phyloP scores from a whole-genome alignment of 2,797 vertebrate species.

The Syndactyla subalaris region DNA sequence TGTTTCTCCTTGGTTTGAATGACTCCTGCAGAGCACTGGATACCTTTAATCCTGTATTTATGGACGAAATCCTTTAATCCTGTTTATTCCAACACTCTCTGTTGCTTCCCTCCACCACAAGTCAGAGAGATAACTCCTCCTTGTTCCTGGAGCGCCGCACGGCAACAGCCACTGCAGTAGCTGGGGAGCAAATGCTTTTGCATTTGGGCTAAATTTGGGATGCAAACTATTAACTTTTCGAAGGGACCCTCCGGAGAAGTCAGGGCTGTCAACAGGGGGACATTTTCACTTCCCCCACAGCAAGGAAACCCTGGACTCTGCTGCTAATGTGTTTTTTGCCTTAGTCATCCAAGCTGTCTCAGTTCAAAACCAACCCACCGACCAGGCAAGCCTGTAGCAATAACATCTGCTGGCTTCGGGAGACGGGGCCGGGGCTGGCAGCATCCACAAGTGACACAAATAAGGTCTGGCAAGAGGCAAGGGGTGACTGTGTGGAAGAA shows the following conservation, averaged over 20 bases:
- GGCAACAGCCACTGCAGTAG: background rate
- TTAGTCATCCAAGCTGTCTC: conserved; percentile 67
- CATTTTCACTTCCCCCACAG: background rate
- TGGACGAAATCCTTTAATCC: conserved; percentile 50
- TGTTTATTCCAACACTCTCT: conserved; percentile 55
- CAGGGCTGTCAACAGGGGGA: background rate
- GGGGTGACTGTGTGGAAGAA: background rate
- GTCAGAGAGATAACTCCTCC: conserved; percentile 11
- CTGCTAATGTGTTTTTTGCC: conserved; percentile 40
- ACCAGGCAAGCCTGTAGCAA: background rate
- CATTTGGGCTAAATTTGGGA: background rate
- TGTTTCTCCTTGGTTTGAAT: conserved; percentile 34
- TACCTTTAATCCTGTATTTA: conserved; percentile 39
- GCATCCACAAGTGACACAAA: background rate
- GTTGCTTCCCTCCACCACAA: conserved; percentile 20
- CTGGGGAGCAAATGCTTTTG: background rate
- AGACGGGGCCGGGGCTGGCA: background rate
- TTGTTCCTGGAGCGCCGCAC: conserved; percentile 2
- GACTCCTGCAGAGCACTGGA: conserved; percentile 29
- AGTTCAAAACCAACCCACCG: conserved; percentile 32
- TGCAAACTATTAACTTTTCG: background rate
- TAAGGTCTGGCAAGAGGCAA: background rate
- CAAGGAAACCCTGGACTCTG: conserved; percentile 21
- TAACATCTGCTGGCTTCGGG: conserved; percentile 33
- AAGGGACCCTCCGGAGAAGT: background rate